Evolutionary conservation across 2,113 vertebrate species (phyloP).

Genomic region (Spea multiplicata): DNA sequence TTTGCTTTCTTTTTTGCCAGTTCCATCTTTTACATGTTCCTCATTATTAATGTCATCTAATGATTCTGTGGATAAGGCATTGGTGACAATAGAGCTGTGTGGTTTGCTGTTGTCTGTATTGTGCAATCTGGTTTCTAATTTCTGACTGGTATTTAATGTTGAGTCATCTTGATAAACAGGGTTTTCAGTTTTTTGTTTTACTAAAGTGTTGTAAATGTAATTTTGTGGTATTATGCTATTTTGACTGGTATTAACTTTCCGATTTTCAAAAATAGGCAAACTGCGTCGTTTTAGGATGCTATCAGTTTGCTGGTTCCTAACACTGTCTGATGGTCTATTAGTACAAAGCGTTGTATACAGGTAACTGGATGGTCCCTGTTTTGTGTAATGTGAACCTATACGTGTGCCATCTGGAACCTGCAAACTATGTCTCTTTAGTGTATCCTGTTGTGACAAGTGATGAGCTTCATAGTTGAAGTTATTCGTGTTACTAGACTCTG

Average conservation of each 20-base stretch:
- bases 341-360: slow-evolving; percentile 66
- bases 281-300: slow-evolving; percentile 82
- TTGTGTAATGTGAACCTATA: slow-evolving; percentile 53
- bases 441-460: slow-evolving; percentile 51
- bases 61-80: slow-evolving; percentile 74
- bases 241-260: slow-evolving; percentile 69
- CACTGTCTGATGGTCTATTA: slow-evolving; percentile 58
- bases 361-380: slow-evolving; percentile 59
- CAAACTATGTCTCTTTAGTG: slow-evolving; percentile 59
- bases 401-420: slow-evolving; percentile 62
- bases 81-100: slow-evolving; percentile 61
- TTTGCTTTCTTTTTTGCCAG: slow-evolving; percentile 64
- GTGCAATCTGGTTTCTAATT: slow-evolving; percentile 62
- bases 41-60: slow-evolving; percentile 66
- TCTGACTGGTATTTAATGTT: slow-evolving; percentile 67
- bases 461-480: slow-evolving; percentile 47
- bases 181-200: slow-evolving; percentile 62
- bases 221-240: slow-evolving; percentile 59
- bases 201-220: slow-evolving; percentile 73
- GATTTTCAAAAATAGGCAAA: slow-evolving; percentile 77
- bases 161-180: slow-evolving; percentile 58
- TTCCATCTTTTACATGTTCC: slow-evolving; percentile 60
- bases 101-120: slow-evolving; percentile 65
- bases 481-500: slow-evolving; percentile 41
- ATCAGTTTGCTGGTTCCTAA: slow-evolving; percentile 67